Evolutionary conservation across 2,888 invertebrate genomes (phyloP).

Genomic region (Alloplasta piceator): DNA sequence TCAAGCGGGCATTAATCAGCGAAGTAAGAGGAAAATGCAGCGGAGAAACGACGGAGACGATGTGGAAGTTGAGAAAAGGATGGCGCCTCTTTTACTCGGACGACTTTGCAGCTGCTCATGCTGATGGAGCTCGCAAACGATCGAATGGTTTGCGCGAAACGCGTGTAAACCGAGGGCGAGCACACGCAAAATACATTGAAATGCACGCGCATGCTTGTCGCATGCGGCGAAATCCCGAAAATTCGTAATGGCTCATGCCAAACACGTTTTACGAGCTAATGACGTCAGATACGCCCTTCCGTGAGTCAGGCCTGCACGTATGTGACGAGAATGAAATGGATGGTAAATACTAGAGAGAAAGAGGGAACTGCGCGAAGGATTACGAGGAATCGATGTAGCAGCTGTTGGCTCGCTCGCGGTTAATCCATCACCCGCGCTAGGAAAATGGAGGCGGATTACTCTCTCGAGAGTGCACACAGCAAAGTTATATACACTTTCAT

Average conservation of each 20-base stretch:
- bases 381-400: conserved; percentile 66
- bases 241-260: background rate
- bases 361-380: conserved; percentile 34
- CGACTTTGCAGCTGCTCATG: conserved; percentile 16
- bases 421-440: conserved; percentile 62
- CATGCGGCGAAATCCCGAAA: background rate
- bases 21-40: conserved; percentile 14
- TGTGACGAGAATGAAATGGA: conserved; percentile 12
- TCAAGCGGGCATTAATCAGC: conserved; percentile 24
- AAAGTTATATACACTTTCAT: background rate
- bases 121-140: conserved; percentile 49
- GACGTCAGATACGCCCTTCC: too few species aligned
- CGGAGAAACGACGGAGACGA: conserved; percentile 43
- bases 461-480: conserved; percentile 43
- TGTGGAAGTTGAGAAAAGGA: conserved; percentile 25
- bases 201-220: background rate
- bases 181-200: background rate
- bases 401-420: conserved; percentile 63
- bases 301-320: background rate
- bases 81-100: conserved; percentile 23
- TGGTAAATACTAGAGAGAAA: conserved; percentile 3
- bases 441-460: conserved; percentile 42
- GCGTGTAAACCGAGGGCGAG: background rate
- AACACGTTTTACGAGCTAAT: background rate
- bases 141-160: conserved; percentile 18